Conservation (phyloP, 2,888 invertebrate species). For the Mythimna pallens region DNA sequence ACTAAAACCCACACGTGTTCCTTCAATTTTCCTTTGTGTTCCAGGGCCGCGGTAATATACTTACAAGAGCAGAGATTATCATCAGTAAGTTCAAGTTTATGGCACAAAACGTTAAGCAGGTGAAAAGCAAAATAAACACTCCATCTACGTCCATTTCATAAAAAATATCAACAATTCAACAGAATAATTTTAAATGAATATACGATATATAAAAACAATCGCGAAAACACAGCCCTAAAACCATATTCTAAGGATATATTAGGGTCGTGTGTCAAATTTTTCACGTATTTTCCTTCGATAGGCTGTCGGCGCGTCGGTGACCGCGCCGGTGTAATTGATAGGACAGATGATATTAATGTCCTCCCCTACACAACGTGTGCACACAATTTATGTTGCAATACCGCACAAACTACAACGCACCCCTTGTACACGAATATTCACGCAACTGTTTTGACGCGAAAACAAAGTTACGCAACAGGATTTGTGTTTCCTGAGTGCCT, state of each 20-base stretch:
- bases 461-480: slow-evolving; percentile 37
- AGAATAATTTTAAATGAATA: neutral
- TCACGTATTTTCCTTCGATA: slow-evolving; percentile 80
- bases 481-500: slow-evolving; percentile 8
- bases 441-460: slow-evolving; percentile 65
- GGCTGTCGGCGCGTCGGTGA: slow-evolving; percentile 78
- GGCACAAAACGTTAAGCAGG: too few species aligned
- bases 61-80: too few species aligned
- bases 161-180: too few species aligned
- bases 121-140: slow-evolving; percentile 18
- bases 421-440: slow-evolving; percentile 62
- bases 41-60: too few species aligned
- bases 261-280: slow-evolving; percentile 80
- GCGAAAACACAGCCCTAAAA: slow-evolving; percentile 66
- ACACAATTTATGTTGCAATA: slow-evolving; percentile 85
- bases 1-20: too few species aligned
- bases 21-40: too few species aligned
- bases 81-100: too few species aligned
- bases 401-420: slow-evolving; percentile 67
- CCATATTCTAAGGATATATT: slow-evolving; percentile 69
- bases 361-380: slow-evolving; percentile 78
- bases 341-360: slow-evolving; percentile 87
- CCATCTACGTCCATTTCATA: too few species aligned
- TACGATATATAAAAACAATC: slow-evolving; percentile 16
- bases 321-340: slow-evolving; percentile 85